phyloP scores from a whole-genome alignment of 2,797 vertebrate genomes.

The Cyprinodon diabolis region DNA sequence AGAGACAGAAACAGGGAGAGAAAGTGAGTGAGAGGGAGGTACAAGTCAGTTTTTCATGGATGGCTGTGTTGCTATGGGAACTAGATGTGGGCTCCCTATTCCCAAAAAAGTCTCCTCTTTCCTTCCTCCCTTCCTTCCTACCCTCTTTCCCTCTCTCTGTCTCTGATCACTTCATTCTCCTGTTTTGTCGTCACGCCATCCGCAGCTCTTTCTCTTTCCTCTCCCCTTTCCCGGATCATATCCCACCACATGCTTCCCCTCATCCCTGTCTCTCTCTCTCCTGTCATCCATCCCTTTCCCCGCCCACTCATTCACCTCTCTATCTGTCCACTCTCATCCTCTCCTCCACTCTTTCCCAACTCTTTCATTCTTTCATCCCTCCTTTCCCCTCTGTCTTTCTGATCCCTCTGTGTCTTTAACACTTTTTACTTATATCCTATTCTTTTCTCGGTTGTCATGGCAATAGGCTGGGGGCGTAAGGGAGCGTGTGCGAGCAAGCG shows the following conservation, averaged over 20 bases:
- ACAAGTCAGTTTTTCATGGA: constrained; percentile 83
- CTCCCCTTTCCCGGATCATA: constrained; percentile 51
- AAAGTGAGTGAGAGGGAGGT: constrained; percentile 75
- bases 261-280: constrained; percentile 16
- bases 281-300: constrained; percentile 40
- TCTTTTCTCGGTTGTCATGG: constrained; percentile 88
- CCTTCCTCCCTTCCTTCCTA: constrained; percentile 74
- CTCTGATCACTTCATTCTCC: constrained; percentile 66
- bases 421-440: constrained; percentile 85
- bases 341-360: constrained; percentile 31
- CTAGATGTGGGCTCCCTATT: constrained; percentile 84
- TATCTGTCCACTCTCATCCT: constrained; percentile 27
- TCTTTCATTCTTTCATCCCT: constrained; percentile 39
- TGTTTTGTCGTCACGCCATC: constrained; percentile 53
- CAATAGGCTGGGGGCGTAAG: constrained; percentile 87
- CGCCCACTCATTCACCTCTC: constrained; percentile 33
- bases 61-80: constrained; percentile 89
- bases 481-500: constrained; percentile 78
- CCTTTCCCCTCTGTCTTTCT: constrained; percentile 60
- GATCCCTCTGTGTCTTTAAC: constrained; percentile 84
- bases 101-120: constrained; percentile 83
- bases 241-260: constrained; percentile 61
- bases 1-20: constrained; percentile 67
- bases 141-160: constrained; percentile 56
- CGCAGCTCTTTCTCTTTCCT: constrained; percentile 55